phyloP scores from a whole-genome alignment of 2,888 invertebrate species.

The Epistrophe eligans region DNA sequence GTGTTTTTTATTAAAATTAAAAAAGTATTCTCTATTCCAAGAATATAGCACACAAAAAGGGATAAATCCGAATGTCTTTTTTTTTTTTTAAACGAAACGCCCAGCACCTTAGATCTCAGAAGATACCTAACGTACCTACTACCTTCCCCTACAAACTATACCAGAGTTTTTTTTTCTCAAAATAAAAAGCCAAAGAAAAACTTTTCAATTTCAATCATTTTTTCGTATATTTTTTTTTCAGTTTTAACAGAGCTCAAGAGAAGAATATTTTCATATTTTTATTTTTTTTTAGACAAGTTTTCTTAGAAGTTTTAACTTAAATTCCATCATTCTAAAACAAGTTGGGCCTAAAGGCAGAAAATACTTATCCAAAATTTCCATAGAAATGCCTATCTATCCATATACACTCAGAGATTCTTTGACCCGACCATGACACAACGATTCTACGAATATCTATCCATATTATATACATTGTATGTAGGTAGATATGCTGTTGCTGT shows the following conservation, averaged over 20 bases:
- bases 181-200: slow-evolving; percentile 17
- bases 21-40: slow-evolving; percentile 26
- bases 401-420: slow-evolving; percentile 1
- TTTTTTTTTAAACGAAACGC: background rate
- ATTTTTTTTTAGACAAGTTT: background rate
- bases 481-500: too few relatives aligned
- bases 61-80: slow-evolving; percentile 2
- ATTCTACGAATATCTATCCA: slow-evolving; percentile 5
- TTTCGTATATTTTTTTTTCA: background rate
- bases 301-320: slow-evolving; percentile 36
- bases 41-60: background rate
- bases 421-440: slow-evolving; percentile 54
- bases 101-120: background rate
- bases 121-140: too few relatives aligned
- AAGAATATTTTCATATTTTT: background rate
- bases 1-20: slow-evolving; percentile 50
- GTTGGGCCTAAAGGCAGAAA: slow-evolving; percentile 3
- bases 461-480: background rate
- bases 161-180: background rate
- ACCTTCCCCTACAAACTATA: too few relatives aligned
- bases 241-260: background rate
- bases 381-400: background rate
- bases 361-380: background rate
- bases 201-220: slow-evolving; percentile 58
- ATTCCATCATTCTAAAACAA: slow-evolving; percentile 12